Conservation (phyloP, 1,140 invertebrate genomes). For the Oppia nitens region DNA sequence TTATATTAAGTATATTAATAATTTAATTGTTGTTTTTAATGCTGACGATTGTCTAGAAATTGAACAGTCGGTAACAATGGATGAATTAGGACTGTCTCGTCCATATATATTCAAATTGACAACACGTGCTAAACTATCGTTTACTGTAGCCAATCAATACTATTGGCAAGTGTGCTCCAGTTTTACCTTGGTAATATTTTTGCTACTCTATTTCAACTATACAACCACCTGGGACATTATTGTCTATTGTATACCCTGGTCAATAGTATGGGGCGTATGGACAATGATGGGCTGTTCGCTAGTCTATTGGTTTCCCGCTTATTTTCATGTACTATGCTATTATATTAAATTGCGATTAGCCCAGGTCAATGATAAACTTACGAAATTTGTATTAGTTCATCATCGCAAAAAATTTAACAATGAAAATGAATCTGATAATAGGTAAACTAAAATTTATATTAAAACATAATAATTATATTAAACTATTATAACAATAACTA, state of each 20-base stretch:
- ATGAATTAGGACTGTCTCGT: background rate
- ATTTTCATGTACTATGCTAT: background rate
- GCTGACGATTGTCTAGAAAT: too few species aligned
- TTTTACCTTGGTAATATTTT: background rate
- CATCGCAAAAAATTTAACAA: too few species aligned
- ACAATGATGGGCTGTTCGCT: background rate
- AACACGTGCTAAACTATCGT: background rate
- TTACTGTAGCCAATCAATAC: slow-evolving; percentile 3
- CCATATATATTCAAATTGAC: background rate
- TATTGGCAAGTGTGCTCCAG: background rate
- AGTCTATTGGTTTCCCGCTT: slow-evolving; percentile 6
- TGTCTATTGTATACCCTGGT: slow-evolving; percentile 1
- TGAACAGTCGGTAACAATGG: background rate
- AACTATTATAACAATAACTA: too few species aligned
- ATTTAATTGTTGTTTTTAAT: too few species aligned
- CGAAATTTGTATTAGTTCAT: too few species aligned
- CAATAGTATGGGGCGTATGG: background rate
- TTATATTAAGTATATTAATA: too few species aligned
- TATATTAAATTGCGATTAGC: background rate
- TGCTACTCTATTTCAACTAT: slow-evolving; percentile 5
- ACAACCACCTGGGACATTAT: background rate
- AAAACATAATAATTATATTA: too few species aligned
- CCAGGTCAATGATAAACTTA: background rate
- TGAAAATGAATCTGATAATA: too few species aligned
- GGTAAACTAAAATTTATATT: too few species aligned